Percentiles rank a stretch among this genome's conserved stretches.
Evolutionary conservation across 1,140 invertebrate genomes (phyloP).

Genomic region (Agraylea sexmaculata): DNA sequence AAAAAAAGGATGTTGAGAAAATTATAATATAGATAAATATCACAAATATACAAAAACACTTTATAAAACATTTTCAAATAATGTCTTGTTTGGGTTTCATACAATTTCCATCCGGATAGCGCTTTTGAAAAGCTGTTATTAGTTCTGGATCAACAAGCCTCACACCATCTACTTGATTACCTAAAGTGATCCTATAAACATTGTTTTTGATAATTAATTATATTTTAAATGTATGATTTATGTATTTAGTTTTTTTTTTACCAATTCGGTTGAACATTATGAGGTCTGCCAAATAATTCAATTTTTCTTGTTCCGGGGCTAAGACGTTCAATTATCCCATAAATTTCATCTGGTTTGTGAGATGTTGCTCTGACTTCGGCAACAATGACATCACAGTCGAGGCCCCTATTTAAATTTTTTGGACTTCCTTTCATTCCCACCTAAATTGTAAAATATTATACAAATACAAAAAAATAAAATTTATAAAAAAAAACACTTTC

Average conservation of each 20-base stretch:
- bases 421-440: conserved; percentile 95
- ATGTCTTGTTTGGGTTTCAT: conserved; percentile 47
- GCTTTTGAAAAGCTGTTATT: conserved; percentile 76
- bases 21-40: no score
- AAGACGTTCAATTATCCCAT: conserved; percentile 79
- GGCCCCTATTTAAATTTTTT: conserved; percentile 77
- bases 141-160: conserved; percentile 85
- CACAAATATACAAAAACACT: neutral
- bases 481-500: conserved; percentile 1
- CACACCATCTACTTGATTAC: conserved; percentile 93
- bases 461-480: neutral
- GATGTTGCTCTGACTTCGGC: conserved; percentile 95
- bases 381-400: conserved; percentile 97
- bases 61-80: conserved; percentile 20
- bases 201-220: conserved; percentile 10
- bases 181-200: conserved; percentile 69
- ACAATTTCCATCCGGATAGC: conserved; percentile 89
- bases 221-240: conserved; percentile 2
- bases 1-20: no score
- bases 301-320: conserved; percentile 93
- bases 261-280: conserved; percentile 98
- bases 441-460: conserved; percentile 28
- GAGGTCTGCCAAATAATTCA: conserved; percentile 92
- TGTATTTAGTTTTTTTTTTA: no score
- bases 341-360: conserved; percentile 98